These are phyloP conservation scores for Australoheros scitulus DNA, from an alignment of 2,113 vertebrate species.

Conservation along the genomic window DNA sequence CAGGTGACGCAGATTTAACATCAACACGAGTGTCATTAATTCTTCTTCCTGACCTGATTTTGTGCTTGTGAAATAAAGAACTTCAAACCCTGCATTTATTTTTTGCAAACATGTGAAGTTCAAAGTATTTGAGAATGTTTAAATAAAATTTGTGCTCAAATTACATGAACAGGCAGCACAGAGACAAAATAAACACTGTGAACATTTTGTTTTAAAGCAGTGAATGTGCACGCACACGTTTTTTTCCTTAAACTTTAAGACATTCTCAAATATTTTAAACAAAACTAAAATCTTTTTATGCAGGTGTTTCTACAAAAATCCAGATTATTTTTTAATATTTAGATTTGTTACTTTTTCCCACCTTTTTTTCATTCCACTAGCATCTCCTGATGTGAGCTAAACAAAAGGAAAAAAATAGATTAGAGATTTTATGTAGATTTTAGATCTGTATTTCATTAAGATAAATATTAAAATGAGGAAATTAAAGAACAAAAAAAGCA, in stretches of 20 bases:
- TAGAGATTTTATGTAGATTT: background rate
- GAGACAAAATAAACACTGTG: background rate
- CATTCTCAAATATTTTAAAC: background rate
- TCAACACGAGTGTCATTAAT: background rate
- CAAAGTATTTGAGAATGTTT: conserved; percentile 2
- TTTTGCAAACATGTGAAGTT: background rate
- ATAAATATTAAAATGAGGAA: background rate
- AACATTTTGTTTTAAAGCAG: background rate
- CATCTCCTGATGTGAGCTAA: rapidly evolving
- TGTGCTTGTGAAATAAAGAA: background rate
- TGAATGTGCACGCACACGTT: background rate
- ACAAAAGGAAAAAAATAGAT: background rate
- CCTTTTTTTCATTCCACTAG: background rate
- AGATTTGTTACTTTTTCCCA: background rate
- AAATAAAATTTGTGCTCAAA: background rate
- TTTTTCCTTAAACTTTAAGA: background rate
- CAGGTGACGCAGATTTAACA: background rate
- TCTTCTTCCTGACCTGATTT: background rate
- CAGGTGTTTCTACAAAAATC: background rate
- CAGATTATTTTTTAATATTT: background rate
- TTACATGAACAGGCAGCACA: background rate
- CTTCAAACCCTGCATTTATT: background rate
- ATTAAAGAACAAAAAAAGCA: too few species aligned
- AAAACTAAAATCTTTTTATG: background rate
- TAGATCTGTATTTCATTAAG: too few species aligned